Conservation (phyloP, 2,797 vertebrate genomes). For the Eutrigla gurnardus region DNA sequence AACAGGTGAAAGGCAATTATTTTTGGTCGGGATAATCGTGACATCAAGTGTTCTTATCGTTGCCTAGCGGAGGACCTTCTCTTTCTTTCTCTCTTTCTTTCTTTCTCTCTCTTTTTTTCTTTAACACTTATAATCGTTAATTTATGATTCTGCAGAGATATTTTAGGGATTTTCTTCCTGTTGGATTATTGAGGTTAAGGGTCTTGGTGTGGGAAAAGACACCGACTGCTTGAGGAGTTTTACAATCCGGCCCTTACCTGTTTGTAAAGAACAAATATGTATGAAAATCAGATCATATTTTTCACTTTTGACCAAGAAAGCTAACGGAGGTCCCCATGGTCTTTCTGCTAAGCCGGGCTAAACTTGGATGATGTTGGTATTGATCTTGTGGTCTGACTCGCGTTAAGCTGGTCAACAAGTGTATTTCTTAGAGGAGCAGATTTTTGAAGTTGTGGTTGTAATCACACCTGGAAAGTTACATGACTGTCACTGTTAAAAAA, state of each 20-base stretch:
- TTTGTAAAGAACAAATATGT: constrained; percentile 1
- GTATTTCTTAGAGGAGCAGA: constrained; percentile 20
- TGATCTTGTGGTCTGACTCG: constrained; percentile 7
- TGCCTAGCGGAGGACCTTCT: no score
- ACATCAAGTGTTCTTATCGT: no score
- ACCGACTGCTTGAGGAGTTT: background rate
- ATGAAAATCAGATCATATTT: background rate
- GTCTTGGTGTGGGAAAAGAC: background rate
- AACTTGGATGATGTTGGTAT: constrained; percentile 22
- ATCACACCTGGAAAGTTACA: background rate
- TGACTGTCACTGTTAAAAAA: background rate
- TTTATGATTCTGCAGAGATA: background rate
- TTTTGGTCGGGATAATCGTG: no score
- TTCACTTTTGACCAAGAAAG: background rate
- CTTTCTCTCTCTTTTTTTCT: no score
- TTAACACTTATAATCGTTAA: background rate
- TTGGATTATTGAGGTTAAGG: background rate
- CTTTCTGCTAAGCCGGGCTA: constrained; percentile 14
- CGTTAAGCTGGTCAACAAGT: constrained; percentile 13
- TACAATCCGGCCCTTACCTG: background rate
- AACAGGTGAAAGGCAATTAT: no score
- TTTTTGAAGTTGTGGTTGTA: constrained; percentile 6
- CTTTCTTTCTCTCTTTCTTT: no score
- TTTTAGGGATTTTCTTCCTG: background rate
- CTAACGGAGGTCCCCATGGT: background rate